Conservation (phyloP, 2,888 invertebrate species). For the Agrotis clavis region DNA sequence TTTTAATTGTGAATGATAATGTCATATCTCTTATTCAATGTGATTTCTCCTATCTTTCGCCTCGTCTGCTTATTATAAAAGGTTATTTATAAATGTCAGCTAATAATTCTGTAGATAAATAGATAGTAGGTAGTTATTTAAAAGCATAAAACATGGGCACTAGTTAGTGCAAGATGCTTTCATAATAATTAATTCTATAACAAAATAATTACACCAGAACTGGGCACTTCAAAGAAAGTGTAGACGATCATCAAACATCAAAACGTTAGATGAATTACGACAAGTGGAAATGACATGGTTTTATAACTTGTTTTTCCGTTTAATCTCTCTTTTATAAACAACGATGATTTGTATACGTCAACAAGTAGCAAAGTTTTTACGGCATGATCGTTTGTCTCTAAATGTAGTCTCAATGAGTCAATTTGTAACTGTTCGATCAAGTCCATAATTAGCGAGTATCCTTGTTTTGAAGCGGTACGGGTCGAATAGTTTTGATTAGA, state of each 20-base stretch:
- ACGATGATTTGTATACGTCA: conserved; percentile 64
- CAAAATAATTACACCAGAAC: conserved; percentile 50
- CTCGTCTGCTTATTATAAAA: conserved; percentile 39
- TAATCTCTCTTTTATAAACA: conserved; percentile 70
- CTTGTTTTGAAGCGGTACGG: conserved; percentile 40
- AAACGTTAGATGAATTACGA: conserved; percentile 71
- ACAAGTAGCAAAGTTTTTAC: conserved; percentile 60
- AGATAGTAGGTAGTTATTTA: too few relatives aligned
- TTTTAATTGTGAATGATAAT: conserved; percentile 46
- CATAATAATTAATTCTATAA: conserved; percentile 7
- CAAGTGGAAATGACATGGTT: conserved; percentile 68
- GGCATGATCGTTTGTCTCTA: conserved; percentile 33
- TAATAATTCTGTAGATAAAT: conserved; percentile 17
- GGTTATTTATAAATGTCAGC: conserved; percentile 35
- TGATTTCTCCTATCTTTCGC: conserved; percentile 40
- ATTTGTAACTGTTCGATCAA: conserved; percentile 26
- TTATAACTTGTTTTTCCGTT: conserved; percentile 71
- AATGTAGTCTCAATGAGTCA: conserved; percentile 21
- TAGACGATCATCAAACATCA: conserved; percentile 74
- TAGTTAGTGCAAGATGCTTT: background rate
- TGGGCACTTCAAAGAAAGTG: conserved; percentile 66
- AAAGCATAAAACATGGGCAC: background rate
- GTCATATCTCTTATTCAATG: conserved; percentile 38
- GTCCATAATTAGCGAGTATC: conserved; percentile 36
- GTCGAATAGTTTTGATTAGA: conserved; percentile 63